These are phyloP conservation scores for Ormyrus labotus DNA, from an alignment of 2,888 invertebrate species.

Conservation along the genomic window DNA sequence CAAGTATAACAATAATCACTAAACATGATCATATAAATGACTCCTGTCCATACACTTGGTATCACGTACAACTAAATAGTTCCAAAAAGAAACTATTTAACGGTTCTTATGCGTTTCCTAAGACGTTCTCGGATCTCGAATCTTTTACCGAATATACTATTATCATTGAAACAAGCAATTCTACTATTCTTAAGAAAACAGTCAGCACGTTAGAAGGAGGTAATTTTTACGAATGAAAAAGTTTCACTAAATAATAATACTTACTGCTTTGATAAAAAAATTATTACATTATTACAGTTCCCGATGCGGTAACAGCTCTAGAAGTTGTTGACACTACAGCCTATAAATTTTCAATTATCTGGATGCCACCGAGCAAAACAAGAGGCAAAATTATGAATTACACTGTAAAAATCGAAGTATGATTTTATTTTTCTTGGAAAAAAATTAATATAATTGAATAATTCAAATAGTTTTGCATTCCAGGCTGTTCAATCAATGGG, in stretches of 20 bases:
- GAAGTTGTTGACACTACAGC: neutral
- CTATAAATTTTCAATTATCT: conserved; percentile 30
- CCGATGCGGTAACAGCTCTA: conserved; percentile 56
- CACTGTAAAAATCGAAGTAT: conserved; percentile 59
- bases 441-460: neutral
- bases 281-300: conserved; percentile 55
- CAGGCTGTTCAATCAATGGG: conserved; percentile 47
- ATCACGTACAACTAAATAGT: conserved; percentile 51
- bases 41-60: conserved; percentile 62
- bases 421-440: neutral
- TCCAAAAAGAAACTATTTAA: neutral
- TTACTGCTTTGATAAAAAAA: neutral
- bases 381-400: conserved; percentile 60
- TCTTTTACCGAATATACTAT: conserved; percentile 38
- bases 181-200: conserved; percentile 21
- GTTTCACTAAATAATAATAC: neutral
- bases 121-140: conserved; percentile 44
- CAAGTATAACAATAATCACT: conserved; percentile 51
- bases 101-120: conserved; percentile 47
- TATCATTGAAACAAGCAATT: conserved; percentile 18
- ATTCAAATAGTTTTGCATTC: neutral
- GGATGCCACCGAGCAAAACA: conserved; percentile 59
- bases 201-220: conserved; percentile 61
- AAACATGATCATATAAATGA: conserved; percentile 17
- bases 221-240: conserved; percentile 22